These are phyloP conservation scores for Syncerus caffer DNA, from an alignment of 2,797 vertebrate genomes.

Conservation along the genomic window DNA sequence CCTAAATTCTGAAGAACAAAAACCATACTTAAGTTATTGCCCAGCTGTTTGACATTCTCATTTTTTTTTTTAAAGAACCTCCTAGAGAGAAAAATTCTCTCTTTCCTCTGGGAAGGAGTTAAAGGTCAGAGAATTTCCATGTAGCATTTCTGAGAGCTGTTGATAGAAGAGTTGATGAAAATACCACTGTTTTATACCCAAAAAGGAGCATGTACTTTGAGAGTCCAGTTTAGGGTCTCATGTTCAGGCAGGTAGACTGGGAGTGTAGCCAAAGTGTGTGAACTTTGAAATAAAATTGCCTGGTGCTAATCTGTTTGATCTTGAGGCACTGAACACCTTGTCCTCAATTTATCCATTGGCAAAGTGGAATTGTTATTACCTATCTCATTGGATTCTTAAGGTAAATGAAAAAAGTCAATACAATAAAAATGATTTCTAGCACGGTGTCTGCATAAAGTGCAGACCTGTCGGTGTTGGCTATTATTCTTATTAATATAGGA, in stretches of 20 bases:
- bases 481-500: background rate
- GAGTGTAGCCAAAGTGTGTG: background rate
- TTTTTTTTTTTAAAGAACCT: constrained; percentile 48
- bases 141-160: background rate
- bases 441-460: background rate
- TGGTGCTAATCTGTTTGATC: background rate
- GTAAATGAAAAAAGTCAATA: background rate
- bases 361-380: background rate
- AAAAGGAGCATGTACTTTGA: background rate
- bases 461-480: background rate
- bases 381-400: background rate
- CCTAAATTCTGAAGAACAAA: constrained; percentile 57
- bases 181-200: background rate
- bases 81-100: background rate
- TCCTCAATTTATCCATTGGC: background rate
- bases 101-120: constrained; percentile 40
- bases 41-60: background rate
- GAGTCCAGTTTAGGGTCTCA: background rate
- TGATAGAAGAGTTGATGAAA: background rate
- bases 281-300: background rate
- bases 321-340: background rate
- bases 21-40: constrained; percentile 42
- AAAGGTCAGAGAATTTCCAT: constrained; percentile 16
- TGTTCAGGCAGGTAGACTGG: background rate
- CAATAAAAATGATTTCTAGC: background rate